Conservation (phyloP, 2,797 vertebrate genomes). For the Anas bahamensis region DNA sequence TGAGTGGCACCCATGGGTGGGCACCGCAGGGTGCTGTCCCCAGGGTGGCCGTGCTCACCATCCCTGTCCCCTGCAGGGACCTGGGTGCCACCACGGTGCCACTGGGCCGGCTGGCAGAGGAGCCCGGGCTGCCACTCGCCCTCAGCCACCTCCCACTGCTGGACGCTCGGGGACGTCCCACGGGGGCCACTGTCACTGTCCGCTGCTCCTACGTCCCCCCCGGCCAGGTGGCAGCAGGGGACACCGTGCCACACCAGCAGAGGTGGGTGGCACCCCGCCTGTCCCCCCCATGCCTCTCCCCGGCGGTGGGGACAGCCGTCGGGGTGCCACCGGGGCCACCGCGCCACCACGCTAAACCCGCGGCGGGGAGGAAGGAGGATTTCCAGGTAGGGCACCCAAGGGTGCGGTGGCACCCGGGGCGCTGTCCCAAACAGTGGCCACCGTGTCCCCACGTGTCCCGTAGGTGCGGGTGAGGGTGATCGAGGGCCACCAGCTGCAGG, state of each 20-base stretch:
- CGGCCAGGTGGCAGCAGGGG: fast-evolving
- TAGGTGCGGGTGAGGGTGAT: slow-evolving; percentile 43
- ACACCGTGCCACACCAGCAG: fast-evolving
- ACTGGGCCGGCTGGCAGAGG: not conserved
- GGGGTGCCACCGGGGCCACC: not conserved
- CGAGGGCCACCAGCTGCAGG: slow-evolving; percentile 18
- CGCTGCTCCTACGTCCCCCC: not conserved
- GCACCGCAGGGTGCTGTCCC: not conserved
- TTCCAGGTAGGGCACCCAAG: not conserved
- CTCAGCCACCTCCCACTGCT: not conserved
- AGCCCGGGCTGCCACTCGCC: not conserved
- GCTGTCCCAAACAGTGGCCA: not conserved
- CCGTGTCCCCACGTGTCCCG: fast-evolving
- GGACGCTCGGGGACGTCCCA: not conserved
- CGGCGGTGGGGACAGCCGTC: not conserved
- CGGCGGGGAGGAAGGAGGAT: not conserved
- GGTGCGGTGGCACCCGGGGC: not conserved
- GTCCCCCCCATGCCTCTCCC: not conserved
- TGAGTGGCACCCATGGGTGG: not conserved
- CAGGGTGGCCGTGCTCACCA: fast-evolving
- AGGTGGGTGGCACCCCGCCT: not conserved
- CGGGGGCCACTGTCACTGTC: not conserved
- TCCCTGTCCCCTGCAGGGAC: not conserved
- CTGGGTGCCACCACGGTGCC: not conserved
- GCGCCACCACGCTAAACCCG: fast-evolving